Conservation (phyloP, 1,140 invertebrate species). For the Neodiprion pinetum region DNA sequence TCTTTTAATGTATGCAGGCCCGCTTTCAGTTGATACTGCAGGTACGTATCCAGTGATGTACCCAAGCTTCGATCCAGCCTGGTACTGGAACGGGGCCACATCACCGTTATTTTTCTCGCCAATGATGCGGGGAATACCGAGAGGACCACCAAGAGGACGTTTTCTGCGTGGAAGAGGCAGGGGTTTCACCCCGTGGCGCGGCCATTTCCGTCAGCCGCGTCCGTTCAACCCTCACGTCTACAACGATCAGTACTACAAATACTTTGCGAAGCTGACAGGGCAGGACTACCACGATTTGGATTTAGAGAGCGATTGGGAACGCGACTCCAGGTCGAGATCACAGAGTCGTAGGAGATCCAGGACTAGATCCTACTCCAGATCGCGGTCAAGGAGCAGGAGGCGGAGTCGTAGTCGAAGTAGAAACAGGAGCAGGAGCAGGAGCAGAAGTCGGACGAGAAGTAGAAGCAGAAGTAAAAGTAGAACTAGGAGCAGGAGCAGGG, state of each 20-base stretch:
- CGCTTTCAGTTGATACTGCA: conserved; percentile 26
- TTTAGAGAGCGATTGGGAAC: conserved; percentile 54
- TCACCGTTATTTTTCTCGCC: conserved; percentile 48
- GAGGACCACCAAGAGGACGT: conserved; percentile 25
- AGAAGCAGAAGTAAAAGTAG: conserved; percentile 19
- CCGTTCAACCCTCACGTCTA: conserved; percentile 49
- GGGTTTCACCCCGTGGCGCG: conserved; percentile 32
- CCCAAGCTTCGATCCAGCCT: conserved; percentile 48
- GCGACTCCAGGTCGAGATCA: conserved; percentile 52
- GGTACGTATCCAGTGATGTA: conserved; percentile 42
- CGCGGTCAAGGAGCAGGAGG: conserved; percentile 27
- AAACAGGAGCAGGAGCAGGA: conserved; percentile 27
- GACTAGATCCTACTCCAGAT: conserved; percentile 43
- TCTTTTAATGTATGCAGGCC: conserved; percentile 13
- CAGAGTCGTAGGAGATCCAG: conserved; percentile 35
- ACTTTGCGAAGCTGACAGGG: conserved; percentile 54
- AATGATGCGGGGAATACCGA: conserved; percentile 33
- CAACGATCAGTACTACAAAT: conserved; percentile 58
- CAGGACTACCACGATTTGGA: conserved; percentile 50
- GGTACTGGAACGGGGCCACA: conserved; percentile 49
- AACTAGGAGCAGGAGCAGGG: conserved; percentile 28
- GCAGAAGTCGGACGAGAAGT: conserved; percentile 21
- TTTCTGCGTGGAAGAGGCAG: conserved; percentile 40
- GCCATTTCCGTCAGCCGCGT: conserved; percentile 31
- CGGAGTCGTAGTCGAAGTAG: conserved; percentile 14